Conservation (phyloP, 1,140 invertebrate species). For the Brachionus plicatilis region DNA sequence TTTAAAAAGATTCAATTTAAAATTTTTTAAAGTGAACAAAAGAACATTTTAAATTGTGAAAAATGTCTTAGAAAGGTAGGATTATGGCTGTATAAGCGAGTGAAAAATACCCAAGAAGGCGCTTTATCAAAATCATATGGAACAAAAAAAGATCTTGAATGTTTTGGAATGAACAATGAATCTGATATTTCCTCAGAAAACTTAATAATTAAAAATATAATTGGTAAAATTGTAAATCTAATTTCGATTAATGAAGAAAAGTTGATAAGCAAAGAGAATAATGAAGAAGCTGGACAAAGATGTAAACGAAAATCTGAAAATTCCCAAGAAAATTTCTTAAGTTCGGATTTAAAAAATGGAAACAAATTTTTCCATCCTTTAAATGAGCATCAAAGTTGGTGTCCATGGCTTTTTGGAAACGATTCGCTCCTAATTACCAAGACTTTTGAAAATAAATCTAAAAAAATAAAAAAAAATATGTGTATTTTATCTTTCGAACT, state of each 20-base stretch:
- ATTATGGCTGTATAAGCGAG: neutral
- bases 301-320: neutral
- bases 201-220: neutral
- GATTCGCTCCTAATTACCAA: neutral
- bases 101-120: neutral
- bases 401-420: slow-evolving; percentile 15
- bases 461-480: slow-evolving; percentile 3
- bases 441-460: neutral
- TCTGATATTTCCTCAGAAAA: neutral
- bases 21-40: neutral
- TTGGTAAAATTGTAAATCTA: neutral
- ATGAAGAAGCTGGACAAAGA: neutral
- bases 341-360: neutral
- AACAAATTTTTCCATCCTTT: slow-evolving; percentile 28
- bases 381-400: slow-evolving; percentile 16
- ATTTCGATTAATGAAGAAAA: neutral
- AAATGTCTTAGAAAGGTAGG: neutral
- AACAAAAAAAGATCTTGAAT: neutral
- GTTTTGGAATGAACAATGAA: neutral
- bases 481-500: neutral
- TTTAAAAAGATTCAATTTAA: neutral
- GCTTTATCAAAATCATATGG: neutral
- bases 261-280: neutral
- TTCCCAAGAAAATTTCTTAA: neutral
- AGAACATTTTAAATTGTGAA: slow-evolving; percentile 8